These are phyloP conservation scores for Morelia viridis DNA, from an alignment of 2,797 vertebrate genomes.

Conservation along the genomic window DNA sequence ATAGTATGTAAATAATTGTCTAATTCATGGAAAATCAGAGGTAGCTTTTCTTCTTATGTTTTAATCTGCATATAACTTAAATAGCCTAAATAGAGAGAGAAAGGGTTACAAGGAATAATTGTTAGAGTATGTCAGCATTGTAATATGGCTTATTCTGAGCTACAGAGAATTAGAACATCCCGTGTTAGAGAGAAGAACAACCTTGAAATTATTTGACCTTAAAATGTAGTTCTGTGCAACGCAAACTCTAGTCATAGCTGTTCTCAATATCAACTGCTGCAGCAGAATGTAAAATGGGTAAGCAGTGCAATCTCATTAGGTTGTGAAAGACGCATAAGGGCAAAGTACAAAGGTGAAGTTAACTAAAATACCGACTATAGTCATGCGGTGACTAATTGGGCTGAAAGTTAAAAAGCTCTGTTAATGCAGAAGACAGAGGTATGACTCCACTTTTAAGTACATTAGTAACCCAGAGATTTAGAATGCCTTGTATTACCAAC, in stretches of 20 bases:
- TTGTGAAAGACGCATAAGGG: not conserved
- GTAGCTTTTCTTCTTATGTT: not conserved
- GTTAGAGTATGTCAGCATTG: not conserved
- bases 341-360: not conserved
- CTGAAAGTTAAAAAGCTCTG: constrained; percentile 1
- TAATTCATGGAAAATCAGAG: not conserved
- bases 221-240: not conserved
- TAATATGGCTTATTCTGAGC: not conserved
- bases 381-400: not conserved
- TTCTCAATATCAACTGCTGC: not conserved
- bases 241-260: not conserved
- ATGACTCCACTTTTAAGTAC: constrained; percentile 4
- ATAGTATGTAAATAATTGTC: not conserved
- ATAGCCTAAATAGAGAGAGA: not conserved
- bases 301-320: not conserved
- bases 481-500: not conserved
- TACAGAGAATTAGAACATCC: not conserved
- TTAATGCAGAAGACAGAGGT: not conserved
- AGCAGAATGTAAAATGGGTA: not conserved
- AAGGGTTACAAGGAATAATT: not conserved
- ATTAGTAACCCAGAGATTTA: not conserved
- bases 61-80: not conserved
- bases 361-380: rapidly evolving
- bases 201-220: not conserved
- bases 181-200: not conserved